Conservation (phyloP, 2,888 invertebrate genomes). For the Hirtodrosophila alboralis region DNA sequence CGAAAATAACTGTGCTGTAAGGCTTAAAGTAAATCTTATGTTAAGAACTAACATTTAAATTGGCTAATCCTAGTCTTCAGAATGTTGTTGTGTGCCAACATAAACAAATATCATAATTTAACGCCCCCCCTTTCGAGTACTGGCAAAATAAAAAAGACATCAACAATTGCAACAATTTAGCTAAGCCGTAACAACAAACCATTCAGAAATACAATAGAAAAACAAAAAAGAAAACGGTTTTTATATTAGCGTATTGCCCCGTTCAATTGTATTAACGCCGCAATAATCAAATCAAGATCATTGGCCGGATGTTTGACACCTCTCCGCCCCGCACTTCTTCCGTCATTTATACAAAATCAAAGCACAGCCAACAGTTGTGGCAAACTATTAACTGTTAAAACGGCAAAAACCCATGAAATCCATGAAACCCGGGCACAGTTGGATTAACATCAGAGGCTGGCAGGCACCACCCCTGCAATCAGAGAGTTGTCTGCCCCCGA, state of each 20-base stretch:
- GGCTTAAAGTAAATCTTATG: constrained; percentile 10
- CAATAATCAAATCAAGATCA: constrained; percentile 81
- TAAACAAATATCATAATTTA: constrained; percentile 70
- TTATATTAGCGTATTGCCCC: constrained; percentile 37
- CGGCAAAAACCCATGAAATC: constrained; percentile 63
- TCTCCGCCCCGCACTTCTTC: constrained; percentile 25
- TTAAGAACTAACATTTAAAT: constrained; percentile 21
- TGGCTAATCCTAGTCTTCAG: constrained; percentile 41
- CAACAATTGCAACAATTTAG: constrained; percentile 61
- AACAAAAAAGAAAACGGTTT: constrained; percentile 39
- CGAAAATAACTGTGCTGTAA: background rate
- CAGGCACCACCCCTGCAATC: constrained; percentile 62
- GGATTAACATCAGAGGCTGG: constrained; percentile 66
- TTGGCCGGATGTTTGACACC: constrained; percentile 53
- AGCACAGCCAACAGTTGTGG: constrained; percentile 67
- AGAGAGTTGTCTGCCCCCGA: constrained; percentile 35
- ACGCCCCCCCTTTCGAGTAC: constrained; percentile 15
- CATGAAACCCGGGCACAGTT: constrained; percentile 61
- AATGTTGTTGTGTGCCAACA: constrained; percentile 4
- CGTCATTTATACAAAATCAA: constrained; percentile 61
- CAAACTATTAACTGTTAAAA: constrained; percentile 80
- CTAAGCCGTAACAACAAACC: constrained; percentile 60
- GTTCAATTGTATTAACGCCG: constrained; percentile 77
- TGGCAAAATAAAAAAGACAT: constrained; percentile 60
- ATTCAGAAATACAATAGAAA: constrained; percentile 31